Evolutionary conservation across 1,140 invertebrate species (phyloP), one percentile per base, ranked within the genome.

Genomic region (Leptinotarsa lineolata): DNA sequence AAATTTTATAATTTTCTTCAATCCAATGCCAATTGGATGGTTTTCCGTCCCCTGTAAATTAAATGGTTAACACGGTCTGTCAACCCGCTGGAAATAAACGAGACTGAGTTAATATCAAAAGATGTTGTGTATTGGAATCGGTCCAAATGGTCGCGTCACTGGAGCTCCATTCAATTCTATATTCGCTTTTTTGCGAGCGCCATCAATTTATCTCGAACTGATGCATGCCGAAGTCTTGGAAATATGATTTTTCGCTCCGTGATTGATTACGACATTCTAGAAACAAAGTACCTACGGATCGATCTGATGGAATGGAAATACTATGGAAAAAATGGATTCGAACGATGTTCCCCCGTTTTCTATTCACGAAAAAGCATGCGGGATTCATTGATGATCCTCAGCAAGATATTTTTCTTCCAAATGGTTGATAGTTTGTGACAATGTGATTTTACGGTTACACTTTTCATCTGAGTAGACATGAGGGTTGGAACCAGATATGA

Each of bases 401-500:
- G 3, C 11, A 39, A 39, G 30, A 39, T 39, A 39, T 39, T 39
- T 39, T 8, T 39, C 30, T 39, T 39, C 2, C 30, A 39, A 8
- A 39, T 11, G 8, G 8, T 39, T 39, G 30, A 39, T 8, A 11
- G 30, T 11, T 39, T 8, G 0, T 39, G 30, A 39, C 30, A 39
- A 39, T 39, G 2, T 39, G 30, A 39, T 39, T 39, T 39, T 3
- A 39, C 30, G 8, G 30, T 2, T 39, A 39, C 11, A 39, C 8
- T 11, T 39, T 39, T 39, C 11, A 39, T 39, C 8, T 39, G 30
- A 39, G 30, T 30, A 30, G 30, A 30, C 8, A 39, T 39, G 0
- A 0, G 8, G 0, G 1, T 39, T 11, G 2, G 2, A 39, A 39
- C 8, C n/a, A n/a, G n/a, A n/a, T n/a, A n/a, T n/a, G n/a, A n/a